Evolutionary conservation across 2,113 vertebrate genomes (phyloP).

Genomic region (Heterotilapia buettikoferi): DNA sequence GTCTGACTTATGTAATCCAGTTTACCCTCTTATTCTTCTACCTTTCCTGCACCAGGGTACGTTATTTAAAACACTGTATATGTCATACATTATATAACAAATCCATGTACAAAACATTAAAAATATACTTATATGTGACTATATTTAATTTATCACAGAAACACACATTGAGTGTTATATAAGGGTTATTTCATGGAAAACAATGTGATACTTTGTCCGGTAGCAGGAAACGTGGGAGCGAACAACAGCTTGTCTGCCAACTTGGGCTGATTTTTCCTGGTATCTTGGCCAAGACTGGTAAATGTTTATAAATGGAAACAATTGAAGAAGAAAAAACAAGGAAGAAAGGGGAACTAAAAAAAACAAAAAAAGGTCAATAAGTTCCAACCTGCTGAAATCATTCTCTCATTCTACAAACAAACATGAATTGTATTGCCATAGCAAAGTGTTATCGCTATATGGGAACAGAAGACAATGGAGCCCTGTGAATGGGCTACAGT

Average conservation of each 20-base stretch:
- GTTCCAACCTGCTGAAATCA: neutral
- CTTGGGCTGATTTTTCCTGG: neutral
- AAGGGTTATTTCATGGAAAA: neutral
- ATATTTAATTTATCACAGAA: neutral
- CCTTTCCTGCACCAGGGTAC: neutral
- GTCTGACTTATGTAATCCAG: neutral
- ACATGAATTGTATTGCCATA: neutral
- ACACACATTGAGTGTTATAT: neutral
- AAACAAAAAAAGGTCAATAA: fast-evolving
- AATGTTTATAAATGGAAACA: neutral
- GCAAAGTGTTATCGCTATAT: neutral
- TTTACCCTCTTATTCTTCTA: neutral
- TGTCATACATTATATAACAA: neutral
- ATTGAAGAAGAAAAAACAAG: neutral
- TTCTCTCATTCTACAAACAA: neutral
- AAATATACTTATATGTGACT: neutral
- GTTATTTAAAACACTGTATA: neutral
- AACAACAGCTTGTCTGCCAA: too few relatives aligned
- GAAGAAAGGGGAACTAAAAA: neutral
- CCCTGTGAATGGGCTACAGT: neutral
- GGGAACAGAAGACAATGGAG: neutral
- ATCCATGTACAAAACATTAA: neutral
- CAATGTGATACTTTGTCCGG: neutral
- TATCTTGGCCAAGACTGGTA: neutral
- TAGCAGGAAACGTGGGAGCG: neutral